Evolutionary conservation across 2,113 vertebrate species (phyloP).

Genomic region (Polypterus senegalus): DNA sequence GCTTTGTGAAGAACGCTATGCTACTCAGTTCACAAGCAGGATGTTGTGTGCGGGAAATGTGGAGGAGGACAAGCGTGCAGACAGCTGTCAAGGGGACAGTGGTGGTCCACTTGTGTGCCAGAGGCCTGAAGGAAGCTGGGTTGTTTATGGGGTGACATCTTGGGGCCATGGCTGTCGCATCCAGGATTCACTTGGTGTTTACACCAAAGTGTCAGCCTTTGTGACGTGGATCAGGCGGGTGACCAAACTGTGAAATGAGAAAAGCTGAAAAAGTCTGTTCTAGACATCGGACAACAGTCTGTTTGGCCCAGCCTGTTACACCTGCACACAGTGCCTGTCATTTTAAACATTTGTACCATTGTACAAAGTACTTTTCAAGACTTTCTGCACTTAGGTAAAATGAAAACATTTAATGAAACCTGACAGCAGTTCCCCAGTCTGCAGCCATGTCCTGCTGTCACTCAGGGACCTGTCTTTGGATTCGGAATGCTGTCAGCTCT

Average conservation of each 20-base stretch:
- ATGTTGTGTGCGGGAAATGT: slow-evolving; percentile 88
- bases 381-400: no score
- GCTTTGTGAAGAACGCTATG: slow-evolving; percentile 73
- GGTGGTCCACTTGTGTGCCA: slow-evolving; percentile 88
- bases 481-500: no score
- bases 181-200: slow-evolving; percentile 85
- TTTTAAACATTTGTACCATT: no score
- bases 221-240: slow-evolving; percentile 80
- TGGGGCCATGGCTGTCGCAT: slow-evolving; percentile 88
- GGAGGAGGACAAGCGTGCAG: slow-evolving; percentile 55
- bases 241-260: slow-evolving; percentile 45
- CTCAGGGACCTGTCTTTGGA: no score
- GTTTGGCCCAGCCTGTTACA: no score
- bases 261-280: no score
- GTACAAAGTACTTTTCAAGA: no score
- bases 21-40: slow-evolving; percentile 71
- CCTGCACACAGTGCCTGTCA: no score
- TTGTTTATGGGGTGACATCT: slow-evolving; percentile 85
- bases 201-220: slow-evolving; percentile 88
- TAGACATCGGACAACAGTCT: no score
- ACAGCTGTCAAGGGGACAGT: slow-evolving; percentile 94
- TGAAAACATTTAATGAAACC: no score
- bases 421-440: no score
- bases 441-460: no score
- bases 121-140: slow-evolving; percentile 68